Conservation (phyloP, 2,113 vertebrate species). For the Misgurnus anguillicaudatus region DNA sequence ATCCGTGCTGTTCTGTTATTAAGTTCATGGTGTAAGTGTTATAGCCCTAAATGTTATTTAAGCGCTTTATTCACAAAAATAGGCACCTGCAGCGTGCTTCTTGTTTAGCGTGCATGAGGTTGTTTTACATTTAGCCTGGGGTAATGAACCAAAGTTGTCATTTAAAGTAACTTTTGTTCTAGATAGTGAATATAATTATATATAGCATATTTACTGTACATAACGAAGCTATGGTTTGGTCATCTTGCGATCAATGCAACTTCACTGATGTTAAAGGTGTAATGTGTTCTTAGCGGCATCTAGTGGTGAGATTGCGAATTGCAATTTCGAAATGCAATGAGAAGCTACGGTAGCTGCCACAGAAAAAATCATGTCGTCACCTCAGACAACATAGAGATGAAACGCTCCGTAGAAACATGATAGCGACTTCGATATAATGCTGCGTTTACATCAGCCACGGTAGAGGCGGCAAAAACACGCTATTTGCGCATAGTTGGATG, state of each 20-base stretch:
- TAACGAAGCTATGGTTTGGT: conserved; percentile 63
- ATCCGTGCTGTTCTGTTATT: conserved; percentile 62
- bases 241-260: conserved; percentile 54
- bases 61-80: conserved; percentile 47
- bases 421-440: too few relatives aligned
- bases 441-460: too few relatives aligned
- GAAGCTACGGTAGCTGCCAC: too few relatives aligned
- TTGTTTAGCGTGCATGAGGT: conserved; percentile 69
- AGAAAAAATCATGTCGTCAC: too few relatives aligned
- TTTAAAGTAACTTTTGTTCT: conserved; percentile 64
- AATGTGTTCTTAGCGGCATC: too few relatives aligned
- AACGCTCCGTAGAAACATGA: too few relatives aligned
- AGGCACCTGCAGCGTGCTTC: conserved; percentile 56
- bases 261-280: conserved; percentile 54
- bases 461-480: too few relatives aligned
- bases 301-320: too few relatives aligned
- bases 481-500: too few relatives aligned
- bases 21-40: conserved; percentile 72
- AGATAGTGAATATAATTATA: conserved; percentile 64
- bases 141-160: conserved; percentile 73
- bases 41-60: conserved; percentile 61
- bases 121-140: conserved; percentile 62
- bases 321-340: too few relatives aligned
- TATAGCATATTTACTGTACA: conserved; percentile 54
- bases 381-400: too few relatives aligned